A percentile compares a stretch with the other conserved stretches of the same genome.
These are phyloP conservation scores for Morus bassanus DNA, from an alignment of 2,797 vertebrate genomes.

Conservation along the genomic window DNA sequence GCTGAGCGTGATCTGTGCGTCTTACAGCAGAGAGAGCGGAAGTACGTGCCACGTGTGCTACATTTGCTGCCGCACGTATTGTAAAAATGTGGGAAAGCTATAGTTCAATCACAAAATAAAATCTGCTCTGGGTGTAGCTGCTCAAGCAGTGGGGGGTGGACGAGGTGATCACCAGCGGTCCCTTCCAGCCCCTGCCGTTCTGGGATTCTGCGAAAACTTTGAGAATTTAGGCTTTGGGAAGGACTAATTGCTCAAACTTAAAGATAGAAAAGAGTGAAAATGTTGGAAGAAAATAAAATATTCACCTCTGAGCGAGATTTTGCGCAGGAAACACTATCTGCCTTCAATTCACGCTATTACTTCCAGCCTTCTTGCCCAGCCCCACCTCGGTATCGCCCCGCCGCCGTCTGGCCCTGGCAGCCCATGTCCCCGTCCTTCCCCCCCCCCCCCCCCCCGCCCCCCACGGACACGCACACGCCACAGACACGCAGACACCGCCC, in stretches of 20 bases:
- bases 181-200: no score
- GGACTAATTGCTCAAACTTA: not conserved
- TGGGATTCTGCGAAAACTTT: no score
- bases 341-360: not conserved
- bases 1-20: no score
- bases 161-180: no score
- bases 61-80: accelerated
- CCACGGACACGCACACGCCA: no score
- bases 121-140: no score
- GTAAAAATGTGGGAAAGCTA: not conserved
- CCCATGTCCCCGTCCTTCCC: no score
- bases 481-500: no score
- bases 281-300: not conserved
- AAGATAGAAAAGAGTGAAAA: not conserved
- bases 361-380: not conserved
- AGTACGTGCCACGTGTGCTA: accelerated
- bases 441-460: no score
- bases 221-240: not conserved
- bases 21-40: not conserved
- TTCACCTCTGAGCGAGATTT: not conserved
- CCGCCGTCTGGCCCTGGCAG: accelerated
- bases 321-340: not conserved
- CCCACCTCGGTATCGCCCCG: not conserved
- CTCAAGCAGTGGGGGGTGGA: no score
- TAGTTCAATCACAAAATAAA: not conserved